A percentile compares a stretch with the other conserved stretches of the same genome.
These are phyloP conservation scores for Medauroidea extradentata DNA, from an alignment of 1,140 invertebrate genomes.

Conservation along the genomic window DNA sequence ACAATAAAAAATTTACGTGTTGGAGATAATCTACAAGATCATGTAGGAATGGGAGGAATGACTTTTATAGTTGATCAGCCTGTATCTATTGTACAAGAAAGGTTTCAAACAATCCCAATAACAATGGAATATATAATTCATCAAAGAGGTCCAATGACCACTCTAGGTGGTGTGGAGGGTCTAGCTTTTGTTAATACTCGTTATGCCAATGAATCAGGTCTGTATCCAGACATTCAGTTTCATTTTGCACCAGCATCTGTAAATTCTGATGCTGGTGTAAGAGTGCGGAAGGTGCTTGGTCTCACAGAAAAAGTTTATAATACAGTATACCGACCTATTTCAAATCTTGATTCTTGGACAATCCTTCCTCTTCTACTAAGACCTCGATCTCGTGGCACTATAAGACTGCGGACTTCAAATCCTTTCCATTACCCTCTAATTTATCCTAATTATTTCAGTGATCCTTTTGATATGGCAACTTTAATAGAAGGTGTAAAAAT, in stretches of 20 bases:
- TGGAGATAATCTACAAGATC: constrained; percentile 53
- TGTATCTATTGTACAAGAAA: constrained; percentile 68
- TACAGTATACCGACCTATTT: constrained; percentile 69
- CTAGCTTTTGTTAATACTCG: constrained; percentile 79
- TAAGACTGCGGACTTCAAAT: constrained; percentile 68
- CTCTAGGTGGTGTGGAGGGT: constrained; percentile 77
- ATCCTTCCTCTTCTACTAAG: constrained; percentile 76
- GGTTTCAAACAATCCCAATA: constrained; percentile 65
- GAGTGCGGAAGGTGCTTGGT: constrained; percentile 73
- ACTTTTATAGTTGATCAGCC: constrained; percentile 73
- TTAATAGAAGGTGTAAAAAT: constrained; percentile 69
- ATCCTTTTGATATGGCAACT: constrained; percentile 68
- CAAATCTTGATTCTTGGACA: constrained; percentile 73
- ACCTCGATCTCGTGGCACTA: constrained; percentile 72
- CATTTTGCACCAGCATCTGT: constrained; percentile 84
- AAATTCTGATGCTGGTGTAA: constrained; percentile 65
- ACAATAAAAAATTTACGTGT: constrained; percentile 69
- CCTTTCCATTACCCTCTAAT: constrained; percentile 82
- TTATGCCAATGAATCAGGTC: constrained; percentile 64
- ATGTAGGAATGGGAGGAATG: constrained; percentile 74
- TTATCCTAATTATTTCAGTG: constrained; percentile 82
- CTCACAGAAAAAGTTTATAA: constrained; percentile 77
- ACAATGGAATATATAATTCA: constrained; percentile 74
- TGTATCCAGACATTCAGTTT: constrained; percentile 80
- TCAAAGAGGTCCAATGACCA: constrained; percentile 77